A percentile compares a stretch with the other conserved stretches of the same genome.
These are phyloP conservation scores for Vanessa cardui DNA, from an alignment of 2,888 invertebrate species.

Conservation along the genomic window DNA sequence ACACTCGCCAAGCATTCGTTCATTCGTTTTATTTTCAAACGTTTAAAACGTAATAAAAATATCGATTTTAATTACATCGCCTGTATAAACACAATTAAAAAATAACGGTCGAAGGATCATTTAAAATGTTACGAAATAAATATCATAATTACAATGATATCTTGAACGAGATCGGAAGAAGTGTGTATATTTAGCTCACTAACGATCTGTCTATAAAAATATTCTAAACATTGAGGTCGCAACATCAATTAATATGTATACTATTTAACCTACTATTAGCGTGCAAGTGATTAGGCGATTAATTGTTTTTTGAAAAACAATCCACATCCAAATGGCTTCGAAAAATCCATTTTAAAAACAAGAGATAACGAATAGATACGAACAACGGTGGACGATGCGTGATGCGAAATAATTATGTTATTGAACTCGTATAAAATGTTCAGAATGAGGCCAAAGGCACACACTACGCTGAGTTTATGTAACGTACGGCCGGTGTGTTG, in stretches of 20 bases:
- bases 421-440: conserved; percentile 37
- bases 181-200: conserved; percentile 2
- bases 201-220: conserved; percentile 2
- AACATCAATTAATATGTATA: conserved; percentile 12
- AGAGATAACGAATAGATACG: neutral
- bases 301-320: neutral
- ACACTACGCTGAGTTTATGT: conserved; percentile 40
- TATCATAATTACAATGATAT: too few species aligned
- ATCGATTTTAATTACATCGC: too few species aligned
- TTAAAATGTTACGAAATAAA: too few species aligned
- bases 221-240: conserved; percentile 12
- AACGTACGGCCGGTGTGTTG: conserved; percentile 26
- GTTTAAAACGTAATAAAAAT: too few species aligned
- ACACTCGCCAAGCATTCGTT: neutral
- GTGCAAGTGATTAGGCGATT: conserved; percentile 1
- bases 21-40: too few species aligned
- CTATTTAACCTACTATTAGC: conserved; percentile 9
- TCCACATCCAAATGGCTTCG: neutral
- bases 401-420: conserved; percentile 33
- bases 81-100: too few species aligned
- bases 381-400: conserved; percentile 13
- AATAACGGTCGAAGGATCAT: too few species aligned
- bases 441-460: conserved; percentile 44
- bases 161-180: neutral
- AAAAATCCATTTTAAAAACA: neutral